Evolutionary conservation across 1,140 invertebrate species (phyloP).

Genomic region (Drosophila sulfurigaster): DNA sequence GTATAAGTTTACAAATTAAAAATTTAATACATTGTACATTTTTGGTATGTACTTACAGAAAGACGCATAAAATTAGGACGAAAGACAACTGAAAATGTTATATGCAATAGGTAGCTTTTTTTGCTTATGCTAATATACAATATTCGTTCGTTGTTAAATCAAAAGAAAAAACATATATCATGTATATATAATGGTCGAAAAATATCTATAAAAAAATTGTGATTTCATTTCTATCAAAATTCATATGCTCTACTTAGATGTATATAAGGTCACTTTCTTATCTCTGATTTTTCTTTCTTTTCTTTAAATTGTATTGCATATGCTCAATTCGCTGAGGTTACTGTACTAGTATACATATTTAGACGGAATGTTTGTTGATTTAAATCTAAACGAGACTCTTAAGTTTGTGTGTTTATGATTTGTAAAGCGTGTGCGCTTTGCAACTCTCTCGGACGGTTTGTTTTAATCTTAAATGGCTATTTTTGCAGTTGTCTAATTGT

Average conservation of each 20-base stretch:
- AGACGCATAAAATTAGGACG: conserved; percentile 30
- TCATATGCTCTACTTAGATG: conserved; percentile 65
- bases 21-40: conserved; percentile 48
- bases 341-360: conserved; percentile 23
- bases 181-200: conserved; percentile 43
- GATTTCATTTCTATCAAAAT: conserved; percentile 25
- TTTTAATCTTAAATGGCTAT: conserved; percentile 39
- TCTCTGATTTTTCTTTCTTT: conserved; percentile 25
- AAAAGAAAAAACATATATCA: conserved; percentile 41
- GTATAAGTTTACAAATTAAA: conserved; percentile 49
- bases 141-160: conserved; percentile 41
- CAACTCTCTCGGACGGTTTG: conserved; percentile 47
- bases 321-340: conserved; percentile 58
- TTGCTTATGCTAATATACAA: conserved; percentile 43
- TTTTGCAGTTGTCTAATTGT: conserved; percentile 48
- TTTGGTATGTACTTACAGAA: conserved; percentile 27
- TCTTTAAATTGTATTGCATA: conserved; percentile 40
- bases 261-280: conserved; percentile 79
- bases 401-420: conserved; percentile 37
- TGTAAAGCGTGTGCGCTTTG: conserved; percentile 62
- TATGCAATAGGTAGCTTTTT: conserved; percentile 4
- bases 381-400: conserved; percentile 67
- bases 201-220: conserved; percentile 53
- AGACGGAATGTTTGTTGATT: conserved; percentile 61
- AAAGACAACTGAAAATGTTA: conserved; percentile 49